These are phyloP conservation scores for Notiomystis cincta DNA, from an alignment of 2,113 vertebrate genomes.

Conservation along the genomic window DNA sequence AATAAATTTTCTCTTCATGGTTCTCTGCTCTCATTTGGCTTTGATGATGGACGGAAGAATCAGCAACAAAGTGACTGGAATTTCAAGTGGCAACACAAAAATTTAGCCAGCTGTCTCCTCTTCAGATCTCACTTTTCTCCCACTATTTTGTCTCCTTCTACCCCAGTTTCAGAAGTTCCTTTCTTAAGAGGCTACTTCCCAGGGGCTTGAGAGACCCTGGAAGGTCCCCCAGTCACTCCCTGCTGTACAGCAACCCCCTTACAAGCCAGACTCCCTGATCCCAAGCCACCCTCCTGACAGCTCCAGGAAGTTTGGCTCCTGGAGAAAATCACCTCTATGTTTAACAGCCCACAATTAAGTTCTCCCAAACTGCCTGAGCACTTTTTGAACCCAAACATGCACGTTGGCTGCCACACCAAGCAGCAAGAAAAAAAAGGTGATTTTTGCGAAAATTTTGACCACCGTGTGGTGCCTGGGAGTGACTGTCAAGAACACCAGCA, in stretches of 20 bases:
- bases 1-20: neutral
- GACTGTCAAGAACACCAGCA: neutral
- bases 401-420: neutral
- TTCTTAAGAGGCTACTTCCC: neutral
- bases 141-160: neutral
- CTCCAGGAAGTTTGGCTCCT: neutral
- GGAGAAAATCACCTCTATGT: neutral
- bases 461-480: neutral
- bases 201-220: neutral
- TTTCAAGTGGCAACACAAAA: neutral
- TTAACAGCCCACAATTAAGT: neutral
- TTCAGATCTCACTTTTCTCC: neutral
- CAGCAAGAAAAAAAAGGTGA: neutral
- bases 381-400: neutral
- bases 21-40: neutral
- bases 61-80: neutral
- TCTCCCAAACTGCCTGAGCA: neutral
- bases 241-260: accelerated
- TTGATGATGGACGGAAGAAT: neutral
- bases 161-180: neutral
- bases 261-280: neutral
- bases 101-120: neutral
- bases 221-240: neutral
- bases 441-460: neutral
- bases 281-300: neutral